Evolutionary conservation across 2,888 invertebrate species (phyloP), one percentile per base, ranked within the genome.

Genomic region (Heliconius aoede): DNA sequence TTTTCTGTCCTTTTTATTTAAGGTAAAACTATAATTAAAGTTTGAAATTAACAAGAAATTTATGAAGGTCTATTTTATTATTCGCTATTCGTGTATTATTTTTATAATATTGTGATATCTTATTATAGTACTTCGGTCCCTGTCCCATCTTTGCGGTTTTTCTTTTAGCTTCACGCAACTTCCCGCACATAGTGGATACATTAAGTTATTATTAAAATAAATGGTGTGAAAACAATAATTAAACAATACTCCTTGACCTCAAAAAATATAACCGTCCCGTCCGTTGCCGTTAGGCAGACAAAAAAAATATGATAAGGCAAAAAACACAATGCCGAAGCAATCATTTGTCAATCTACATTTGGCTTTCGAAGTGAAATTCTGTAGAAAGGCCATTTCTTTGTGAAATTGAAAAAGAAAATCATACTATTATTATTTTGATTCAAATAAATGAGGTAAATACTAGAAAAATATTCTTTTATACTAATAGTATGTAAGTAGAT

Each of bases 291-390:
- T 67, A 26, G 40, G 24, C 40, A 40, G 65, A 13, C 7, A 18
- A 51, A 51, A 51, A 51, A 68, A 51, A 68, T 5, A 51, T 30
- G 7, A 51, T 28, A 13, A 51, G 5, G 13, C n/a, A 28, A 28
- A 21, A 30, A 68, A 21, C 28, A 51, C n/a, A 68, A 51, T 51
- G 30, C 30, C 30, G 51, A 51, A 51, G 30, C 28, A 51, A n/a
- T 21, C 28, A 51, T 68, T 68, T n/a, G 28, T 68, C 51, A 68
- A 51, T 30, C 51, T 51, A 68, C 28, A 13, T 68, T 68, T 28
- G 28, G 21, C 30, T 51, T 9, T 51, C 28, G 21, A 30, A 28
- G 51, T 4, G 13, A 26, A 68, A 68, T 51, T 51, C 51, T 11
- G 5, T 18, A 30, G 13, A 51, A 30, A n/a, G 13, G 7, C n/a